phyloP scores from a whole-genome alignment of 2,888 invertebrate species.

The Drepana falcataria region DNA sequence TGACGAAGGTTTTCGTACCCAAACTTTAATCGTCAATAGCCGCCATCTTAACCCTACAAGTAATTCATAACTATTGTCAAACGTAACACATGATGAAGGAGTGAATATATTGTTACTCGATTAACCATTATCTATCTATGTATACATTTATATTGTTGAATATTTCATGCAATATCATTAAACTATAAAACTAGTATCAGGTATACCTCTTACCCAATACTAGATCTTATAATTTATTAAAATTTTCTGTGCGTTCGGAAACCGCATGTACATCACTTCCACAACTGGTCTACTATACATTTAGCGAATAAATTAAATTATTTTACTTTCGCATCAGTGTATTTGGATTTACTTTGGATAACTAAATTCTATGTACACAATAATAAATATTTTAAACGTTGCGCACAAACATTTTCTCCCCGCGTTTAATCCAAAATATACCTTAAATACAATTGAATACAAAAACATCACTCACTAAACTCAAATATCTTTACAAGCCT shows the following conservation, averaged over 20 bases:
- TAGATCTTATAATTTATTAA: too few relatives aligned
- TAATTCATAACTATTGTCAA: too few relatives aligned
- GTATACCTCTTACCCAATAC: too few relatives aligned
- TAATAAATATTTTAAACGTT: slow-evolving; percentile 39
- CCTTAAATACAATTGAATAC: slow-evolving; percentile 33
- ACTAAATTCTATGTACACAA: slow-evolving; percentile 74
- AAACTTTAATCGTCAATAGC: too few relatives aligned
- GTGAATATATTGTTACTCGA: too few relatives aligned
- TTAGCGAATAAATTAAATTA: slow-evolving; percentile 44
- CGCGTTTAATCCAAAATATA: slow-evolving; percentile 28
- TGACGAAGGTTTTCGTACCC: too few relatives aligned
- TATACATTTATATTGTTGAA: too few relatives aligned
- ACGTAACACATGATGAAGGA: too few relatives aligned
- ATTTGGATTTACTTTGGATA: slow-evolving; percentile 71
- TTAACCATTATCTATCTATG: too few relatives aligned
- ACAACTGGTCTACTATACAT: slow-evolving; percentile 44
- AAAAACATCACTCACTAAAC: slow-evolving; percentile 48
- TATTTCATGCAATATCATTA: too few relatives aligned
- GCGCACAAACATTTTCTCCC: slow-evolving; percentile 40
- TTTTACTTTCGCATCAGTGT: slow-evolving; percentile 54
- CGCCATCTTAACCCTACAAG: too few relatives aligned
- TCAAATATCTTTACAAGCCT: slow-evolving; percentile 58
- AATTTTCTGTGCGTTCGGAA: slow-evolving; percentile 37
- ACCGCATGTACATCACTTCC: slow-evolving; percentile 37
- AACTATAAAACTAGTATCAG: too few relatives aligned